phyloP scores from a whole-genome alignment of 2,888 invertebrate genomes.

The Drosophila mettleri region DNA sequence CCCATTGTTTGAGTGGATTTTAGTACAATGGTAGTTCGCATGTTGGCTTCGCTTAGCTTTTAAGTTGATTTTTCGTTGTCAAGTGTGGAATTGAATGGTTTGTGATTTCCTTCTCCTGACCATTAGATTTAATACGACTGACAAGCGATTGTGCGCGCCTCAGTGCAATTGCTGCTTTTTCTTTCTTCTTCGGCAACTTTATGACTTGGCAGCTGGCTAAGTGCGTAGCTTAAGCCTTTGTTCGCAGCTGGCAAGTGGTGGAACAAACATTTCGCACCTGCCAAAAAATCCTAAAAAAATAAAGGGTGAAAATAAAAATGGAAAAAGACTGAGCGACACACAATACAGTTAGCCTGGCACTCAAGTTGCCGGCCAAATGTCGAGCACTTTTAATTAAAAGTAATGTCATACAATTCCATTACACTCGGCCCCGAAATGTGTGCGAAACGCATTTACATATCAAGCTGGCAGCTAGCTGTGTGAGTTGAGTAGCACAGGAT shows the following conservation, averaged over 20 bases:
- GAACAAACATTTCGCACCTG: slow-evolving; percentile 61
- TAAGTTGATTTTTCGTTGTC: slow-evolving; percentile 47
- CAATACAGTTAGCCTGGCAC: slow-evolving; percentile 42
- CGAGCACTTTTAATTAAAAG: slow-evolving; percentile 84
- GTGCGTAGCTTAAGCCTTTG: slow-evolving; percentile 52
- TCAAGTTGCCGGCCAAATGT: slow-evolving; percentile 78
- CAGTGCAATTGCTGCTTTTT: not conserved
- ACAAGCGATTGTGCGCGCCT: slow-evolving; percentile 41
- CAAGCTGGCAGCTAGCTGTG: slow-evolving; percentile 55
- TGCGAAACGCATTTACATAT: slow-evolving; percentile 80
- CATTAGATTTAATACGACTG: slow-evolving; percentile 71
- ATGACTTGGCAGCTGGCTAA: slow-evolving; percentile 44
- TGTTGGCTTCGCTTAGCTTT: slow-evolving; percentile 6
- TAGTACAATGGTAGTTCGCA: slow-evolving; percentile 2
- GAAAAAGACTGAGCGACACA: not conserved
- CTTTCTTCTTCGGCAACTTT: slow-evolving; percentile 24
- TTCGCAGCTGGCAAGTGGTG: slow-evolving; percentile 24
- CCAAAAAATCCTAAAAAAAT: slow-evolving; percentile 34
- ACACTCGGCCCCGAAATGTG: slow-evolving; percentile 76
- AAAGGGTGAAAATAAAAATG: slow-evolving; percentile 14
- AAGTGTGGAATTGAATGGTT: slow-evolving; percentile 73
- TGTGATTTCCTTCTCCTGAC: slow-evolving; percentile 63
- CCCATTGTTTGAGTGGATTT: slow-evolving; percentile 17
- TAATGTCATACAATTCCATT: slow-evolving; percentile 83
- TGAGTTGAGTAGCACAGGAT: slow-evolving; percentile 31